Evolutionary conservation across 2,113 vertebrate species (phyloP).

Genomic region (Brachirus orientalis): DNA sequence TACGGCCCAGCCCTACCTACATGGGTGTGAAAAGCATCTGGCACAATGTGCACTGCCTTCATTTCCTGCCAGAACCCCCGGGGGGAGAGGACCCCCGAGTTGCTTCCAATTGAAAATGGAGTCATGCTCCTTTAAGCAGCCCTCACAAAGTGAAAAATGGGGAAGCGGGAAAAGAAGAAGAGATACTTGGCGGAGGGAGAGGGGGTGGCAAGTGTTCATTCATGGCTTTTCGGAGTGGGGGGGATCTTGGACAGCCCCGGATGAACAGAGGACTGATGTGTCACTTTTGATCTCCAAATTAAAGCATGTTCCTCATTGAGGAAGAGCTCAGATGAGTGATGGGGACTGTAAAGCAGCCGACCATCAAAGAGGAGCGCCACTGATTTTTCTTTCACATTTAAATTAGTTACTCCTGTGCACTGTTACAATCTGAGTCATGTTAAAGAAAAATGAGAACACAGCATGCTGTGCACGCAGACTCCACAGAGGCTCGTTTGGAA

Average conservation of each 20-base stretch:
- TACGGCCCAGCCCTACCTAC: no score
- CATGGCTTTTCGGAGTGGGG: conserved; percentile 59
- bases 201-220: conserved; percentile 70
- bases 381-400: conserved; percentile 26
- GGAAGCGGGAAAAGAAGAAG: conserved; percentile 70
- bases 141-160: conserved; percentile 79
- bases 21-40: conserved; percentile 81
- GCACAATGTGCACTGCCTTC: conserved; percentile 82
- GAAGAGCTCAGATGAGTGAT: conserved; percentile 45
- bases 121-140: conserved; percentile 88
- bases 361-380: conserved; percentile 30
- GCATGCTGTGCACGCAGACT: conserved; percentile 11
- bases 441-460: conserved; percentile 15
- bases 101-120: conserved; percentile 87
- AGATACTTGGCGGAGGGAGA: conserved; percentile 50
- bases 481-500: conserved; percentile 27
- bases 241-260: conserved; percentile 66
- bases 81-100: conserved; percentile 78
- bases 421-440: background rate
- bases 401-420: conserved; percentile 18
- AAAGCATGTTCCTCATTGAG: conserved; percentile 50
- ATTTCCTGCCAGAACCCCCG: conserved; percentile 84
- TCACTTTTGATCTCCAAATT: conserved; percentile 81
- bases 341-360: conserved; percentile 14
- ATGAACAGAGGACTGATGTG: conserved; percentile 65